These are phyloP conservation scores for Sinotaia quadrata DNA, from an alignment of 2,888 invertebrate species.

Conservation along the genomic window DNA sequence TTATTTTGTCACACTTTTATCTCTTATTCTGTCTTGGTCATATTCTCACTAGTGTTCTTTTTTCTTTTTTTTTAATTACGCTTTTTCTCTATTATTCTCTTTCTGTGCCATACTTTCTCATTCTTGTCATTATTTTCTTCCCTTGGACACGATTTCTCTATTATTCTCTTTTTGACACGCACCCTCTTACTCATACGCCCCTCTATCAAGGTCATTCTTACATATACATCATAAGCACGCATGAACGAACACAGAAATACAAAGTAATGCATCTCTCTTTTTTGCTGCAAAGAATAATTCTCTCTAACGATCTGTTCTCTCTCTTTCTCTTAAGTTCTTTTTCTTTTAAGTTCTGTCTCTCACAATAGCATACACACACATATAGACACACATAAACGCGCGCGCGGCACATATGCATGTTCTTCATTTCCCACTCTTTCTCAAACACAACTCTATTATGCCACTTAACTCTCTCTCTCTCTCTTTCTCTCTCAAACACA, in stretches of 20 bases:
- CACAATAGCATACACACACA: not conserved
- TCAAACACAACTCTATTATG: too few relatives aligned
- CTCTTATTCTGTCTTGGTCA: conserved; percentile 16
- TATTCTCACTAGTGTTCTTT: conserved; percentile 10
- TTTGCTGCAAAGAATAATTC: not conserved
- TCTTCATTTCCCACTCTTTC: too few relatives aligned
- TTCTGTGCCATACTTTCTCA: not conserved
- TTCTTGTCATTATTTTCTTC: too few relatives aligned
- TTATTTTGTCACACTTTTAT: too few relatives aligned
- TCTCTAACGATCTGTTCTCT: not conserved
- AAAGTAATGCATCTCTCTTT: not conserved
- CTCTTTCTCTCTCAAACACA: too few relatives aligned
- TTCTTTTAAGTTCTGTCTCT: not conserved
- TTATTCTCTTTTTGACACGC: too few relatives aligned
- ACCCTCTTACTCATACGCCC: too few relatives aligned
- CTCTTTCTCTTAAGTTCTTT: not conserved
- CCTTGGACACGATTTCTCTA: too few relatives aligned
- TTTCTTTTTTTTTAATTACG: conserved; percentile 7
- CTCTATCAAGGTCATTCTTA: too few relatives aligned
- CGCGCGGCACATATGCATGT: too few relatives aligned
- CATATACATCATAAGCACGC: conserved; percentile 4
- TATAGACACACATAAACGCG: conserved; percentile 2
- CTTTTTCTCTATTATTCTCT: conserved; percentile 19
- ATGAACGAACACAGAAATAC: not conserved
- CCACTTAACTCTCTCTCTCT: too few relatives aligned